A percentile compares a stretch with the other conserved stretches of the same genome.
phyloP scores from a whole-genome alignment of 2,113 vertebrate species.

The Lutjanus erythropterus region DNA sequence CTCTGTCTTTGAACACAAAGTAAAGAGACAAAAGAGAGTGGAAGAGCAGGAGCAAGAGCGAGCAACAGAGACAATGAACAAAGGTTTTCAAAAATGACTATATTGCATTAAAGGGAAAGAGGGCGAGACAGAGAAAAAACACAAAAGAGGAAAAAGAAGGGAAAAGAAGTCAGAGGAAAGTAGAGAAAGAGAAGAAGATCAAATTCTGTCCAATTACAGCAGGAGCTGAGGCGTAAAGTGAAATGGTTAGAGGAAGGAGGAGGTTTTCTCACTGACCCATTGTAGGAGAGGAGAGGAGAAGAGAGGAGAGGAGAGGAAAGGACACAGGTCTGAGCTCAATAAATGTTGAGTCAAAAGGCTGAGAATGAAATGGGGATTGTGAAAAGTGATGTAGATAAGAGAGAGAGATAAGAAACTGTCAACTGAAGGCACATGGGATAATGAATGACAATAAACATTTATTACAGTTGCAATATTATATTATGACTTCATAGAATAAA shows the following conservation, averaged over 20 bases:
- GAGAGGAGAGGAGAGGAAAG: constrained; percentile 18
- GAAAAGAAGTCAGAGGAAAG: constrained; percentile 10
- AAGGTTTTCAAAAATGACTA: constrained; percentile 1
- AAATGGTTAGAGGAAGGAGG: constrained; percentile 25
- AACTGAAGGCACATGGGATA: too few relatives aligned
- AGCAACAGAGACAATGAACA: constrained; percentile 1
- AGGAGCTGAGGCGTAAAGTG: constrained; percentile 63
- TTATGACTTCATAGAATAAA: too few relatives aligned
- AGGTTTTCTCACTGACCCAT: constrained; percentile 37
- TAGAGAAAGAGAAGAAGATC: constrained; percentile 36
- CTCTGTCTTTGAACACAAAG: constrained; percentile 41
- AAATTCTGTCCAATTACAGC: constrained; percentile 70
- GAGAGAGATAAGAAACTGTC: neutral
- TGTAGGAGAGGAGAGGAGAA: constrained; percentile 14
- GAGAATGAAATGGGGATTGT: neutral
- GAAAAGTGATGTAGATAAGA: neutral
- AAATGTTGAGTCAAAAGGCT: neutral
- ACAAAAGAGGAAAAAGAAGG: neutral
- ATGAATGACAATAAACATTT: too few relatives aligned
- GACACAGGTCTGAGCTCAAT: neutral
- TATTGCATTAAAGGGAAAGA: neutral
- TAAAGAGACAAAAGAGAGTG: constrained; percentile 20
- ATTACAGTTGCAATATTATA: too few relatives aligned
- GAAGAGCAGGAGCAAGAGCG: constrained; percentile 3
- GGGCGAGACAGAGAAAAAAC: constrained; percentile 2